Evolutionary conservation across 2,888 invertebrate species (phyloP).

Genomic region (Tenthredo livida): DNA sequence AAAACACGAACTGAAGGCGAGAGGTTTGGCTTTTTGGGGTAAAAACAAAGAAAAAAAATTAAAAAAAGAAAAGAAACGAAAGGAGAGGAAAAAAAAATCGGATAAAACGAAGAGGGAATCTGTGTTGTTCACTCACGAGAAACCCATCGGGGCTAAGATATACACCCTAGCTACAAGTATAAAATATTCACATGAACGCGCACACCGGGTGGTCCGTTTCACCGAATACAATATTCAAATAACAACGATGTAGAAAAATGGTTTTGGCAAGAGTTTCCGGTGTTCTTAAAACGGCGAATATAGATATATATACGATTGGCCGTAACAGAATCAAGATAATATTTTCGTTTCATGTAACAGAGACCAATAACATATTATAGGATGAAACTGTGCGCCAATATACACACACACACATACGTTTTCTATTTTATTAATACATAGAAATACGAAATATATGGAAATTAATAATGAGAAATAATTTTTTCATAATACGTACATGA

Average conservation of each 20-base stretch:
- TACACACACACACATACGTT: background rate
- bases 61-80: background rate
- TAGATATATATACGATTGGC: background rate
- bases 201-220: conserved; percentile 17
- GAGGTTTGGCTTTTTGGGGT: background rate
- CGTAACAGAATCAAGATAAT: background rate
- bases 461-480: too few species aligned
- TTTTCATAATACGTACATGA: too few species aligned
- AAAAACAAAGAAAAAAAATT: background rate
- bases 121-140: conserved; percentile 23
- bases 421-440: background rate
- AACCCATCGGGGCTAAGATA: conserved; percentile 11
- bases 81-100: background rate
- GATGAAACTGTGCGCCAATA: background rate
- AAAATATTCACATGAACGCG: conserved; percentile 25
- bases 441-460: too few species aligned
- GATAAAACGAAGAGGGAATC: conserved; percentile 27
- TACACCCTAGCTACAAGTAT: conserved; percentile 1
- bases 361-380: background rate
- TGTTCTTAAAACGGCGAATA: background rate
- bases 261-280: background rate
- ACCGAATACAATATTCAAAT: conserved; percentile 2
- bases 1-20: too few species aligned
- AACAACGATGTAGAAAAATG: conserved; percentile 16
- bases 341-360: background rate